These are phyloP conservation scores for Hyperoplus immaculatus DNA, from an alignment of 2,797 vertebrate species.

Conservation along the genomic window DNA sequence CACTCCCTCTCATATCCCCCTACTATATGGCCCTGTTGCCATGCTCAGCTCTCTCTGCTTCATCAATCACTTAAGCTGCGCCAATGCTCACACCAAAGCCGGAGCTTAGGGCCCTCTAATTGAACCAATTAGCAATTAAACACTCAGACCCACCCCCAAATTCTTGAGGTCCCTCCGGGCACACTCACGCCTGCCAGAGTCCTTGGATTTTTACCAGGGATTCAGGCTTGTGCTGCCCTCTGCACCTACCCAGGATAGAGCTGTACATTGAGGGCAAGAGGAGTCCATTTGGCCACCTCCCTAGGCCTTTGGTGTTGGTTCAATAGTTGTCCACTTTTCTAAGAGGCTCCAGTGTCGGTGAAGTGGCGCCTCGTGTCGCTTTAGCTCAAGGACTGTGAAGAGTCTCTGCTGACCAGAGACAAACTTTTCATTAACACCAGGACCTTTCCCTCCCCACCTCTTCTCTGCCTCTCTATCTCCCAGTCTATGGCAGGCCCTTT, in stretches of 20 bases:
- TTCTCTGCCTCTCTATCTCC: slow-evolving; percentile 29
- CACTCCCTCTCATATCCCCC: neutral
- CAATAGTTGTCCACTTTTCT: slow-evolving; percentile 30
- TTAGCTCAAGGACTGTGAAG: slow-evolving; percentile 37
- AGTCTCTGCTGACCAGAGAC: slow-evolving; percentile 34
- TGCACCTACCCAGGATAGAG: neutral
- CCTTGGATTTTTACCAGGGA: slow-evolving; percentile 42
- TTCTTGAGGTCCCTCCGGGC: slow-evolving; percentile 63
- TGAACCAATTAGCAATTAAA: slow-evolving; percentile 84
- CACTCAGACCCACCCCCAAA: slow-evolving; percentile 73
- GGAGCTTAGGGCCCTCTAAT: slow-evolving; percentile 78
- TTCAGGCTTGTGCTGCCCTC: slow-evolving; percentile 17
- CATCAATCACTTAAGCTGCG: slow-evolving; percentile 74
- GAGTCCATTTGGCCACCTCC: neutral
- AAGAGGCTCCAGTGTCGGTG: slow-evolving; percentile 21
- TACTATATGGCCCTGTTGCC: slow-evolving; percentile 32
- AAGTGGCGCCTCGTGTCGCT: slow-evolving; percentile 18
- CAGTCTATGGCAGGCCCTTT: slow-evolving; percentile 14
- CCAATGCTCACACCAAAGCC: slow-evolving; percentile 62
- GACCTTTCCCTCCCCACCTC: slow-evolving; percentile 31
- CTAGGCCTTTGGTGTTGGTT: slow-evolving; percentile 9
- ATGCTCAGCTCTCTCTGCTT: slow-evolving; percentile 45
- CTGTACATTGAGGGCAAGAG: slow-evolving; percentile 1
- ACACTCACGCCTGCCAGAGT: slow-evolving; percentile 42
- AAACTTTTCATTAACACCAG: slow-evolving; percentile 53